Base-by-base conservation (phyloP, 2,888 invertebrate species). In the Tuta absoluta region DNA sequence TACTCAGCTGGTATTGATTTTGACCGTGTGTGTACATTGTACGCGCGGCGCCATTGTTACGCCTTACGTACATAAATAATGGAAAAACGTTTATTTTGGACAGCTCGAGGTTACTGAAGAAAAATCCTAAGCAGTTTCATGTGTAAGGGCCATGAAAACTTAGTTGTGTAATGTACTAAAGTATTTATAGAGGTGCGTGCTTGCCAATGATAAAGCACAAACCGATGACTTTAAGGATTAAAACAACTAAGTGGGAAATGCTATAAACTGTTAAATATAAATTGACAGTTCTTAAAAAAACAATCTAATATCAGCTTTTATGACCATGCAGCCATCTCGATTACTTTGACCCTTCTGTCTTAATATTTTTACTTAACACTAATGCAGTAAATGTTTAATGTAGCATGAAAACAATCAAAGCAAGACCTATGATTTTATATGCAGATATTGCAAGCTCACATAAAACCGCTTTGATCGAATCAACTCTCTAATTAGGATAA, bases 1-100 rank as follows among this genome's bases (percentile, higher is more conserved):
- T 76, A 75, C 76, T 67, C 69, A 72, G 70, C 69, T 28, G 63
- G 66, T 77, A 80, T 82, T 78, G 79, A 79, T 81, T 77, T 63
- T 70, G 71, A 68, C 73, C 70, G 70, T 68, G 67, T 68, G 65
- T 65, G 64, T 38, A 4, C 11, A 19, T 12, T 23, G 62, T 33
- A 24, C n/a, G n/a, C 19, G 60, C 11, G 19, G 45, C 33, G 33
- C 14, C 24, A 28, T 56, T 11, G n/a, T 11, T 49, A n/a, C 14
- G 49, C 19, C 24, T 24, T 33, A 33, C 33, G 14, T 61, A 61
- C 21, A 61, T 61, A 61, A 61, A 24, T 61, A 61, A 45, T 37
- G 19, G 8, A 56, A 51, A 23, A 23, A 21, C 19, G 51, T 51
- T 51, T 21, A 21, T 51, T 51, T 45, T 21, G 19, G 51, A 45